phyloP scores from a whole-genome alignment of 2,113 vertebrate species.

The Eidolon helvum region DNA sequence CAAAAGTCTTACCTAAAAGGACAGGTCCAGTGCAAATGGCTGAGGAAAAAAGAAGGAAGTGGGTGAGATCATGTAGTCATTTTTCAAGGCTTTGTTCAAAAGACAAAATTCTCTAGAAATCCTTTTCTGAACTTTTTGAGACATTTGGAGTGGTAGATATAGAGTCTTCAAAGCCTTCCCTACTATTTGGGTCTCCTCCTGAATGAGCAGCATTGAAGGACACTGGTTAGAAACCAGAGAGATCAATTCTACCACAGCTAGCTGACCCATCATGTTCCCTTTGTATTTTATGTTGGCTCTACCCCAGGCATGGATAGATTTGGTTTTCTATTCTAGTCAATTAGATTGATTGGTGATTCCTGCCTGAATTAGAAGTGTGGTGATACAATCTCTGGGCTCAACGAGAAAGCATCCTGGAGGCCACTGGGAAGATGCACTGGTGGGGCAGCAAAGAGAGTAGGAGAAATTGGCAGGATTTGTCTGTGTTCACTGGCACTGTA shows the following conservation, averaged over 20 bases:
- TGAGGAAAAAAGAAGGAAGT: background rate
- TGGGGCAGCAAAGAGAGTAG: background rate
- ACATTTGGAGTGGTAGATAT: background rate
- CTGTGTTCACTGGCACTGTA: background rate
- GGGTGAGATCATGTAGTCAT: background rate
- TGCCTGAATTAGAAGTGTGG: background rate
- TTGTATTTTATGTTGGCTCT: background rate
- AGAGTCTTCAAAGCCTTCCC: background rate
- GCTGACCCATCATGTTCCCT: background rate
- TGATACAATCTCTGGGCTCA: background rate
- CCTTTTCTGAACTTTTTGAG: background rate
- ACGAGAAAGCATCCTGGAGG: background rate
- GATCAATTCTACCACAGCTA: background rate
- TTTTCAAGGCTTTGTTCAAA: background rate
- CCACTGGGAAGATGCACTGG: background rate
- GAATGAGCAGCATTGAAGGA: background rate
- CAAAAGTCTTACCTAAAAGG: slow-evolving; percentile 40
- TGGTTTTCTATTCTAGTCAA: background rate
- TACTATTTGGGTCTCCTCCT: background rate
- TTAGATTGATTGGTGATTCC: background rate
- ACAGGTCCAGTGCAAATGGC: background rate
- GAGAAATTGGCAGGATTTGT: background rate
- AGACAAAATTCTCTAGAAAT: background rate
- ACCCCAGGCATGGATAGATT: background rate
- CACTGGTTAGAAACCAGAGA: background rate